Percentiles rank a stretch among this genome's conserved stretches.
Conservation (phyloP, 2,797 vertebrate species). For the Pangasius krempfi region DNA sequence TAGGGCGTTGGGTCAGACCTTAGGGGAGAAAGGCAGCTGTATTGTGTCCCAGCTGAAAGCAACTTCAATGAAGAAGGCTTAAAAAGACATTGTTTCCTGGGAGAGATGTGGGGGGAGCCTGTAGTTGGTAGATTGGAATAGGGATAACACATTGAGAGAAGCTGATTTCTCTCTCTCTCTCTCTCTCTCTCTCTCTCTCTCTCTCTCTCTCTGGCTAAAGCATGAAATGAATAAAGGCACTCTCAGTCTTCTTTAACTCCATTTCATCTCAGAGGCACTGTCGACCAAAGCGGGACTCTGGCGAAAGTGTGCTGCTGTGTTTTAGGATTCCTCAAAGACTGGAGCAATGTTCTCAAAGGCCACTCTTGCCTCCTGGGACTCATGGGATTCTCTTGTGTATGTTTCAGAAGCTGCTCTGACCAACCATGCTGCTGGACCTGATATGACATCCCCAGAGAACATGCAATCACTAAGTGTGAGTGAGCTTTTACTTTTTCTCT, state of each 20-base stretch:
- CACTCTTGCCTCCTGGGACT: conserved; percentile 56
- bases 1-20: conserved; percentile 43
- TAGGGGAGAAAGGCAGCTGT: conserved; percentile 55
- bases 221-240: conserved; percentile 44
- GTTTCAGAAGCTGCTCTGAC: conserved; percentile 64
- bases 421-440: conserved; percentile 50
- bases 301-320: neutral
- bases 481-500: neutral
- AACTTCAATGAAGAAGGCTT: conserved; percentile 61
- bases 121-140: conserved; percentile 38
- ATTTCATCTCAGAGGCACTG: conserved; percentile 41
- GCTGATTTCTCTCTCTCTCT: conserved; percentile 41
- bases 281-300: conserved; percentile 13
- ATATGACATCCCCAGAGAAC: conserved; percentile 41
- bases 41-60: conserved; percentile 64
- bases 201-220: conserved; percentile 32
- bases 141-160: conserved; percentile 45
- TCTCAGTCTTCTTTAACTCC: conserved; percentile 36
- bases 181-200: conserved; percentile 31
- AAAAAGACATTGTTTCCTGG: conserved; percentile 65
- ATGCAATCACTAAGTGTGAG: conserved; percentile 58
- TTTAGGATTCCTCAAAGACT: conserved; percentile 17
- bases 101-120: conserved; percentile 57
- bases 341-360: conserved; percentile 61
- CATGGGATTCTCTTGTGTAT: conserved; percentile 56